These are phyloP conservation scores for Recurvirostra avosetta DNA, from an alignment of 2,113 vertebrate genomes.

Conservation along the genomic window DNA sequence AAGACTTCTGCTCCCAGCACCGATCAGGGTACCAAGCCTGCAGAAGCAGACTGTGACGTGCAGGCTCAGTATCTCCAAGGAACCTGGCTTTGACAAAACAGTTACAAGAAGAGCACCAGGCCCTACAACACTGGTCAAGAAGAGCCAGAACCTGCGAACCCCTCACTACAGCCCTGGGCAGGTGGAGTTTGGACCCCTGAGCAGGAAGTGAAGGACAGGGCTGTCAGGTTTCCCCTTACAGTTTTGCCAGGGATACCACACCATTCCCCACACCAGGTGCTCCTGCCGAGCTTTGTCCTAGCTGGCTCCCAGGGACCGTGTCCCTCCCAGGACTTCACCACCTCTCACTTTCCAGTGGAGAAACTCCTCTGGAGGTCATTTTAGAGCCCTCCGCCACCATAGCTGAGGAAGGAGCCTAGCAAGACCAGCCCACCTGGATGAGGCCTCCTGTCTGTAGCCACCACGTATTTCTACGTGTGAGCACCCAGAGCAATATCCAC, in stretches of 20 bases:
- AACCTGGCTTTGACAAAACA: not conserved
- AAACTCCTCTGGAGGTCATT: not conserved
- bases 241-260: not conserved
- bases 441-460: not conserved
- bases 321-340: not conserved
- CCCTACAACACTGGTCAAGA: not conserved
- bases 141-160: not conserved
- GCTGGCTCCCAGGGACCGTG: accelerated
- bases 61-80: accelerated
- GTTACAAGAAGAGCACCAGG: not conserved
- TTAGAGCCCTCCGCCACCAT: not conserved
- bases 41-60: not conserved
- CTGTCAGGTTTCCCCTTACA: not conserved
- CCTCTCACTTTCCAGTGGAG: not conserved
- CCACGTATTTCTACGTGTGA: not conserved
- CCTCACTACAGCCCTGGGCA: not conserved
- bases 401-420: not conserved
- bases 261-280: not conserved
- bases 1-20: not conserved
- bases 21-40: not conserved
- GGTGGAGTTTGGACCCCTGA: not conserved
- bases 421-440: not conserved
- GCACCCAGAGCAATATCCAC: not conserved
- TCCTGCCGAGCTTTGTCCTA: not conserved
- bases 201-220: not conserved